Conservation (phyloP, 2,888 invertebrate species). For the Rambutsinella grinnellia region DNA sequence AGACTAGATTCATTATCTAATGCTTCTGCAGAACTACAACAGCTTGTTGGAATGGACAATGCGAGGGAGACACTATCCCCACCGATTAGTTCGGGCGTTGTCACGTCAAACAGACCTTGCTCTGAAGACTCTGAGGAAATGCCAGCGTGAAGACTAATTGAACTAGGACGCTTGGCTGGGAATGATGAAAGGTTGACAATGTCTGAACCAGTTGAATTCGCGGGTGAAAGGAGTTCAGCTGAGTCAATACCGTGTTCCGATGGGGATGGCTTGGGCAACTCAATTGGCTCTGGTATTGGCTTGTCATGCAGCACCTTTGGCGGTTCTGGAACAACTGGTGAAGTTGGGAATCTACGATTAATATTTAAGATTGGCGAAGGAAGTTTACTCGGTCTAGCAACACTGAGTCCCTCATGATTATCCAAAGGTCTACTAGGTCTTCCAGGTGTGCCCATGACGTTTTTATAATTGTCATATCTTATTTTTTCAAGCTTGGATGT, state of each 20-base stretch:
- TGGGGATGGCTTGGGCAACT: not conserved
- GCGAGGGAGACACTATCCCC: conserved; percentile 48
- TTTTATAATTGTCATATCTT: not conserved
- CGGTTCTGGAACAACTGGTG: not conserved
- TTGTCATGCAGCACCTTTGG: not conserved
- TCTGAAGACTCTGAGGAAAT: conserved; percentile 52
- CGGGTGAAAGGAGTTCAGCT: conserved; percentile 21
- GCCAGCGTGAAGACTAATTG: conserved; percentile 39
- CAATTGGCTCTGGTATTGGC: too few species aligned
- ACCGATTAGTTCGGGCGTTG: conserved; percentile 54
- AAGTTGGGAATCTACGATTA: not conserved
- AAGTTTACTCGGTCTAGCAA: not conserved
- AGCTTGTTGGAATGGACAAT: conserved; percentile 54
- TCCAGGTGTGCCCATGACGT: conserved; percentile 12
- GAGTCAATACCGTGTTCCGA: not conserved
- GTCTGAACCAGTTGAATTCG: conserved; percentile 18
- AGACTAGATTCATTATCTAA: conserved; percentile 72
- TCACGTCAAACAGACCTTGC: conserved; percentile 51
- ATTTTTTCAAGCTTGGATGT: conserved; percentile 18
- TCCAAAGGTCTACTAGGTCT: not conserved
- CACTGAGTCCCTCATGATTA: not conserved
- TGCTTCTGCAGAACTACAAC: conserved; percentile 50
- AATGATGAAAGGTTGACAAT: conserved; percentile 37
- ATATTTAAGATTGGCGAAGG: not conserved
- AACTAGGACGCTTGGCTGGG: conserved; percentile 43